Conservation (phyloP, 2,113 vertebrate species). For the Bettongia penicillata region DNA sequence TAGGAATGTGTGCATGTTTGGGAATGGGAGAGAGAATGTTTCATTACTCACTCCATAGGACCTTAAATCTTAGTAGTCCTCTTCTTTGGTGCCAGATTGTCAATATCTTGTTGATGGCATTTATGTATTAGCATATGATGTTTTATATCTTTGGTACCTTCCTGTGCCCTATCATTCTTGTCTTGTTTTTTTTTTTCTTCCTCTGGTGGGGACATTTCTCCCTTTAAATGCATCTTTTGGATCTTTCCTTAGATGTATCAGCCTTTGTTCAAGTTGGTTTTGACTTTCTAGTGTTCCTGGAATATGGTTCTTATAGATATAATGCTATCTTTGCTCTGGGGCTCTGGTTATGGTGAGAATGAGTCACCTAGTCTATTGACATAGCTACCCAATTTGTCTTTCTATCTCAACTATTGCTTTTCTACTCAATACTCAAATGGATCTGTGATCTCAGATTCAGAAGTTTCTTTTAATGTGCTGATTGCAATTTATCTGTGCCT, state of each 20-base stretch:
- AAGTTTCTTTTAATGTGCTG: background rate
- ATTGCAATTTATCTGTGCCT: background rate
- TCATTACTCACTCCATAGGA: conserved; percentile 30
- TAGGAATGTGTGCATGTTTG: background rate
- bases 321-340: background rate
- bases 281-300: background rate
- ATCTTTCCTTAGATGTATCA: background rate
- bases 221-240: background rate
- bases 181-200: conserved; percentile 10
- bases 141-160: conserved; percentile 50
- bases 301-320: background rate
- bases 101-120: conserved; percentile 34
- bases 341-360: background rate
- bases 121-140: conserved; percentile 39
- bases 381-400: background rate
- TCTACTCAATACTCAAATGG: background rate
- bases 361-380: background rate
- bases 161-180: background rate
- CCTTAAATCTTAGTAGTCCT: background rate
- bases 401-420: background rate
- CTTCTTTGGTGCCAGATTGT: conserved; percentile 30
- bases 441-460: background rate
- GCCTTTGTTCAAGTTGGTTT: background rate
- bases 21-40: background rate
- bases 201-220: background rate